Evolutionary conservation across 2,797 vertebrate species (phyloP), one percentile per base, ranked within the genome.

Genomic region (Linurgus olivaceus): DNA sequence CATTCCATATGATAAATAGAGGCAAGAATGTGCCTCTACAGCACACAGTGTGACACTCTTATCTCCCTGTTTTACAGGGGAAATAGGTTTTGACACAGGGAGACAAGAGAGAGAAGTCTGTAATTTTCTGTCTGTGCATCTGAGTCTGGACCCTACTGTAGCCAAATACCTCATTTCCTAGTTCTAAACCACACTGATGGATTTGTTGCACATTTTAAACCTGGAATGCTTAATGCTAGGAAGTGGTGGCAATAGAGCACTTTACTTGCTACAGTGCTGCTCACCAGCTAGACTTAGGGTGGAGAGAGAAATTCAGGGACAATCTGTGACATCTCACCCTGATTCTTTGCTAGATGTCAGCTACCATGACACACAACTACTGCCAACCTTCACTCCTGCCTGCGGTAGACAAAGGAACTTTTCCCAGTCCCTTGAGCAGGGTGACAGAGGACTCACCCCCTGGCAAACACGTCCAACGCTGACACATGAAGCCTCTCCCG

Each of bases 401-500:
- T 65, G 33, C 1, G 24, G n/a, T 1, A 31, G 19, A 15, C 17
- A 77, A 44, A 87, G 28, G 58, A 87, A 40, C 38, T 17, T 38
- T 16, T 40, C 50, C 17, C 7, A 26, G 37, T 9, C 45, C 52
- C 76, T 63, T 1, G 7, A 45, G 31, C 11, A 26, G 38, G 61
- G 14, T 31, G 68, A 61, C 62, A 87, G 21, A 14, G 21, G 47
- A 87, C 98, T 98, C 96, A 99, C 99, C 99, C 99, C 11, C 67
- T 97, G 52, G 99, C 98, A 95, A 99, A 99, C 54, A 97, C 88
- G 74, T 99, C 98, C 78, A 99, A 29, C 0, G 99, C 99, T 31
- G 96, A 94, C 42, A 99, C 99, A 0, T 99, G 99, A 29, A 98
- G 98, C 94, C 42, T 98, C 96, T 99, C 99, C 86, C 99, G 93